Conservation (phyloP, 2,888 invertebrate species). For the Endotricha flammealis region DNA sequence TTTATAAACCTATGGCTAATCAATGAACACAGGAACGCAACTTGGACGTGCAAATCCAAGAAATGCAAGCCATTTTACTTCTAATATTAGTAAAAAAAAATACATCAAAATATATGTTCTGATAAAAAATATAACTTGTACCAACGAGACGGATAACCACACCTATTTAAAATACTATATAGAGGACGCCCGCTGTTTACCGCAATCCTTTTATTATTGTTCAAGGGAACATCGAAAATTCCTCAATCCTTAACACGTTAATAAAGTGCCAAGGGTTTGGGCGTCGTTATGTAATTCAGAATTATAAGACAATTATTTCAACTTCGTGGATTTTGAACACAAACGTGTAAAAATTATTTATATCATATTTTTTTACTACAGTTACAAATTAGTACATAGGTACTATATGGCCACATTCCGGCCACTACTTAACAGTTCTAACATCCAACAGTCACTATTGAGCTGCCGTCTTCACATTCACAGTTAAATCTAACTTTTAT, state of each 20-base stretch:
- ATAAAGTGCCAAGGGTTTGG: too few species aligned
- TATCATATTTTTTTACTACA: too few species aligned
- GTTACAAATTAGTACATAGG: constrained; percentile 5
- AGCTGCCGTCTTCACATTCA: constrained; percentile 30
- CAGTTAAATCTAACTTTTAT: constrained; percentile 22
- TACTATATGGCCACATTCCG: not conserved
- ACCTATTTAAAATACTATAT: too few species aligned
- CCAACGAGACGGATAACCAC: not conserved
- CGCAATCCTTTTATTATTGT: too few species aligned
- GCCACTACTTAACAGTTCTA: too few species aligned
- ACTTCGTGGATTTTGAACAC: too few species aligned
- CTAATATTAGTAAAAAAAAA: constrained; percentile 14
- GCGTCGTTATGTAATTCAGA: too few species aligned
- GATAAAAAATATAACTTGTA: not conserved
- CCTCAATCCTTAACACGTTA: too few species aligned
- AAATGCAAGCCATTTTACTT: constrained; percentile 38
- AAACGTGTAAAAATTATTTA: too few species aligned
- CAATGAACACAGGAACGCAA: constrained; percentile 68
- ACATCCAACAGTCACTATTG: constrained; percentile 21
- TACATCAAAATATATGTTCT: constrained; percentile 8
- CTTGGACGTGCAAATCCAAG: constrained; percentile 57
- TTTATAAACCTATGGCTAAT: constrained; percentile 42
- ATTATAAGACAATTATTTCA: too few species aligned
- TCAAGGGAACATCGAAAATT: too few species aligned
- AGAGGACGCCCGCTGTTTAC: too few species aligned